phyloP scores from a whole-genome alignment of 1,140 invertebrate genomes.

The Mamestra configurata region DNA sequence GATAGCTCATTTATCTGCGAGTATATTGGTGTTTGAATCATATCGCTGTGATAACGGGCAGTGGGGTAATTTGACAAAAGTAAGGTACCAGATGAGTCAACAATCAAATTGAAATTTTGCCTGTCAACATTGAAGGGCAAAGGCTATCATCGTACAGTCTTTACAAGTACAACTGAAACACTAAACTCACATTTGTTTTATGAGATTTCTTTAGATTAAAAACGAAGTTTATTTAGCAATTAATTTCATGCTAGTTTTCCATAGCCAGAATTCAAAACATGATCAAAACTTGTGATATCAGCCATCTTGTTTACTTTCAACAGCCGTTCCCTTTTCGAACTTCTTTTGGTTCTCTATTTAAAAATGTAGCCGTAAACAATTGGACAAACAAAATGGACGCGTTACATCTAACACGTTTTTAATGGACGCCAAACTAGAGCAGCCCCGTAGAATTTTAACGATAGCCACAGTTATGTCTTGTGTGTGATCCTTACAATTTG shows the following conservation, averaged over 20 bases:
- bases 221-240: background rate
- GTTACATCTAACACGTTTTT: constrained; percentile 27
- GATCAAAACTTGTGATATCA: background rate
- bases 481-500: constrained; percentile 37
- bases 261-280: background rate
- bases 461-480: background rate
- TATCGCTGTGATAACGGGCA: background rate
- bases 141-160: background rate
- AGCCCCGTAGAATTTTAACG: constrained; percentile 23
- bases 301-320: too few relatives aligned
- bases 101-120: background rate
- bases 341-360: too few relatives aligned
- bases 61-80: background rate
- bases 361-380: background rate
- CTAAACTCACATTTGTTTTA: background rate
- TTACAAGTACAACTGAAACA: background rate
- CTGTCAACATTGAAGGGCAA: background rate
- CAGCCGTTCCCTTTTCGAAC: background rate
- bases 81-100: background rate
- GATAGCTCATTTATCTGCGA: background rate
- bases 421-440: constrained; percentile 19
- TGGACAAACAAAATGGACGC: background rate
- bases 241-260: constrained; percentile 15
- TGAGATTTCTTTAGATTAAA: background rate
- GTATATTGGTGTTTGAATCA: constrained; percentile 4